Evolutionary conservation across 2,113 vertebrate genomes (phyloP).

Genomic region (Eurystomus gularis): DNA sequence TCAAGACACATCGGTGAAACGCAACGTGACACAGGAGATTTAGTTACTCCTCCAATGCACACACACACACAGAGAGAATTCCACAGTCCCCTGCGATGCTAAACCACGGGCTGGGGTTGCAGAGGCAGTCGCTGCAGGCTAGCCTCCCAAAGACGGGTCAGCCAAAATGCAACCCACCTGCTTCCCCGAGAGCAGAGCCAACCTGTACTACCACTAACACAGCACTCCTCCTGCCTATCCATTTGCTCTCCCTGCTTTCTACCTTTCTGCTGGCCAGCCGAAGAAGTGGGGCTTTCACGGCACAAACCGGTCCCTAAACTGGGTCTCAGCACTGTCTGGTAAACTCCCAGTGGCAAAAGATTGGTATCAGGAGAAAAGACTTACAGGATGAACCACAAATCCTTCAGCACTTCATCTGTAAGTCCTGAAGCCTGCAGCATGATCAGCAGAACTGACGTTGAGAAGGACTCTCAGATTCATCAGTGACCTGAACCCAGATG

Average conservation of each 20-base stretch:
- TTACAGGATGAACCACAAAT: neutral
- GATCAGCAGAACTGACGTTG: neutral
- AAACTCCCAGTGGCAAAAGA: neutral
- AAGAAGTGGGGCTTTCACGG: neutral
- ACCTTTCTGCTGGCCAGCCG: neutral
- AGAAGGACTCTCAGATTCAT: neutral
- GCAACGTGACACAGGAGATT: neutral
- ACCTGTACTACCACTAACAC: neutral
- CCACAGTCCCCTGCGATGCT: neutral
- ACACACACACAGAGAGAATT: neutral
- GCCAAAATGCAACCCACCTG: neutral
- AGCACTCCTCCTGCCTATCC: neutral
- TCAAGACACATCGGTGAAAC: neutral
- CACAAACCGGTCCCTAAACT: neutral
- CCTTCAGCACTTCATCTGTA: neutral
- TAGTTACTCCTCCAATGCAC: neutral
- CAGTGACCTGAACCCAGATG: neutral
- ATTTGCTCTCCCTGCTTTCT: neutral
- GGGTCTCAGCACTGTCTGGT: neutral
- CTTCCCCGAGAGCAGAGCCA: neutral
- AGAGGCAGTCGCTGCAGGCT: neutral
- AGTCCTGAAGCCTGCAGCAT: neutral
- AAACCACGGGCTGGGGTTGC: neutral
- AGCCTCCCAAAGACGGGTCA: no score
- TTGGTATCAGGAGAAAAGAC: neutral